Conservation (phyloP, 2,888 invertebrate genomes). For the Ophonus ardosiacus region DNA sequence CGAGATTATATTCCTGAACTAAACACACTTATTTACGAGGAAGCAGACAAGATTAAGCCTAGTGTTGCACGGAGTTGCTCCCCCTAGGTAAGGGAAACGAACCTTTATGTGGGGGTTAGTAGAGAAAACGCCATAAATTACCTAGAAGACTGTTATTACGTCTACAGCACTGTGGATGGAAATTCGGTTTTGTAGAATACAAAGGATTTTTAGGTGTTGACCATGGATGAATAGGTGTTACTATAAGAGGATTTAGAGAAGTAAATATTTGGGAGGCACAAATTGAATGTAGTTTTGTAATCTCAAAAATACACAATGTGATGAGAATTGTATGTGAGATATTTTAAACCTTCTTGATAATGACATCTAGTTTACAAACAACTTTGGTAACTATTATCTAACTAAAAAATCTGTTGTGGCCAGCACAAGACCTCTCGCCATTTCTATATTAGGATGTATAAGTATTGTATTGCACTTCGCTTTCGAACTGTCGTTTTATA, state of each 20-base stretch:
- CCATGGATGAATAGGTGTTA: neutral
- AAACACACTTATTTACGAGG: slow-evolving; percentile 62
- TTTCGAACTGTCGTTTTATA: too few relatives aligned
- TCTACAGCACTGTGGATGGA: slow-evolving; percentile 60
- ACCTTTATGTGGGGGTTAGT: slow-evolving; percentile 18
- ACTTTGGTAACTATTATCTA: too few relatives aligned
- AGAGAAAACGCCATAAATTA: slow-evolving; percentile 71
- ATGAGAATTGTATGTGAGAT: neutral
- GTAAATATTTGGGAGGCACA: neutral
- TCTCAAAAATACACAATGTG: neutral
- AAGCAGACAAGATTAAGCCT: slow-evolving; percentile 62
- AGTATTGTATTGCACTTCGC: too few relatives aligned
- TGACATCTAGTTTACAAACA: too few relatives aligned
- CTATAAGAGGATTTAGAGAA: neutral
- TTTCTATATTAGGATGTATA: too few relatives aligned
- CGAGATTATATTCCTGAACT: slow-evolving; percentile 60
- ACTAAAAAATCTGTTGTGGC: too few relatives aligned
- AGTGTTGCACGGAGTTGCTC: slow-evolving; percentile 47
- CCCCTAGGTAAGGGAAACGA: slow-evolving; percentile 20
- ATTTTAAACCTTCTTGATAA: neutral
- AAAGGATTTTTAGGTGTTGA: neutral
- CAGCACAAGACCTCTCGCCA: too few relatives aligned
- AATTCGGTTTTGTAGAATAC: neutral
- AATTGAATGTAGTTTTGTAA: neutral
- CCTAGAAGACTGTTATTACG: slow-evolving; percentile 70